Percentiles rank a stretch among this genome's conserved stretches.
Conservation (phyloP, 2,113 vertebrate species). For the Dasyurus viverrinus region DNA sequence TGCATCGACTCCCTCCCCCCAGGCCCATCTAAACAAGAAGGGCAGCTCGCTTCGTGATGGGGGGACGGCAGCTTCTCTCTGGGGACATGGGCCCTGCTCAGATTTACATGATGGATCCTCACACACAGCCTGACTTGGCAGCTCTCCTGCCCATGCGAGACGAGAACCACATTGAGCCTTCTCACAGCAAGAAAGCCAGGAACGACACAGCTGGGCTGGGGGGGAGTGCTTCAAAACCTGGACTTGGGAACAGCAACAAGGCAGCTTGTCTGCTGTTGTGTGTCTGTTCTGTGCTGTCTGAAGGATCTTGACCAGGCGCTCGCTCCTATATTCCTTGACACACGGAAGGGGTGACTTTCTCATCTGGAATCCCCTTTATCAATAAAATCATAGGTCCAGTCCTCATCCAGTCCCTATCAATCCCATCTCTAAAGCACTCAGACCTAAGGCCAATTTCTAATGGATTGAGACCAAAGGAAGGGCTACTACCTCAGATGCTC, state of each 20-base stretch:
- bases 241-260: neutral
- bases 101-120: neutral
- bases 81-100: neutral
- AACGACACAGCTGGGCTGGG: neutral
- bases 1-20: neutral
- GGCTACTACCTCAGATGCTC: neutral
- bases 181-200: neutral
- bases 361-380: neutral
- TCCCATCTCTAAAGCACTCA: neutral
- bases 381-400: neutral
- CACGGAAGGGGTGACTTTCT: neutral
- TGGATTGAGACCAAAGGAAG: neutral
- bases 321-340: neutral
- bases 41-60: accelerated
- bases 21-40: neutral
- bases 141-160: neutral
- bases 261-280: neutral
- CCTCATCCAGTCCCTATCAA: neutral
- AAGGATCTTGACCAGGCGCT: neutral
- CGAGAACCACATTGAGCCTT: neutral
- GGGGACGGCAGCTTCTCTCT: neutral
- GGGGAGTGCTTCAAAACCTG: neutral
- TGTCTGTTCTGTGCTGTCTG: neutral
- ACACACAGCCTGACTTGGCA: neutral
- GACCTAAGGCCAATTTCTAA: neutral